Evolutionary conservation across 2,113 vertebrate genomes (phyloP).

Genomic region (Acinonyx jubatus): DNA sequence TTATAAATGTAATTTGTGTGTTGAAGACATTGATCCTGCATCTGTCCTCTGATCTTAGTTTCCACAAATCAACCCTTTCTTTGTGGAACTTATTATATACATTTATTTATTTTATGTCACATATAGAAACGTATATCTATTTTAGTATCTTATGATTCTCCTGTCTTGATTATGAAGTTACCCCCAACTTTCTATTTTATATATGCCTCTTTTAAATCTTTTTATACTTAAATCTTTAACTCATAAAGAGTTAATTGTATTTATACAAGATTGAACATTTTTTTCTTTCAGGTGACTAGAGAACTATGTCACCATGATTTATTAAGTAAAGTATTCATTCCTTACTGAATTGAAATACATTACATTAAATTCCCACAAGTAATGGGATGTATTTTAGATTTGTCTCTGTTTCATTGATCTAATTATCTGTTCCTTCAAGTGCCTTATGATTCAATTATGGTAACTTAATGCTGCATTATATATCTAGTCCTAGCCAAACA

Average conservation of each 20-base stretch:
- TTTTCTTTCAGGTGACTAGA: neutral
- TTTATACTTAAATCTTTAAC: neutral
- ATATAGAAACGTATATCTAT: neutral
- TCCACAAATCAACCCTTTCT: neutral
- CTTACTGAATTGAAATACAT: neutral
- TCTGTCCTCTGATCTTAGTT: neutral
- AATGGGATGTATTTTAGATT: neutral
- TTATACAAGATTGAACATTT: neutral
- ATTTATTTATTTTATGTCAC: neutral
- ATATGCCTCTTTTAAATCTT: neutral
- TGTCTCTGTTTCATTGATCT: neutral
- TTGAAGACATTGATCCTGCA: neutral
- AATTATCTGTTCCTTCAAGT: neutral
- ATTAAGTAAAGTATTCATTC: neutral
- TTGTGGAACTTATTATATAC: neutral
- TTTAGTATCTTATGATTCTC: neutral
- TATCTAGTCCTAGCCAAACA: neutral
- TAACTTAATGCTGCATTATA: neutral
- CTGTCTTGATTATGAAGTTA: neutral
- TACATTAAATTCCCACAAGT: neutral
- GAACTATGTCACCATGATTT: neutral
- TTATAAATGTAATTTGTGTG: neutral
- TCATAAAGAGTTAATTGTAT: neutral
- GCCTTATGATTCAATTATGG: neutral
- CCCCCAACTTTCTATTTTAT: neutral